Conservation (phyloP, 2,113 vertebrate genomes). For the Colossoma macropomum region DNA sequence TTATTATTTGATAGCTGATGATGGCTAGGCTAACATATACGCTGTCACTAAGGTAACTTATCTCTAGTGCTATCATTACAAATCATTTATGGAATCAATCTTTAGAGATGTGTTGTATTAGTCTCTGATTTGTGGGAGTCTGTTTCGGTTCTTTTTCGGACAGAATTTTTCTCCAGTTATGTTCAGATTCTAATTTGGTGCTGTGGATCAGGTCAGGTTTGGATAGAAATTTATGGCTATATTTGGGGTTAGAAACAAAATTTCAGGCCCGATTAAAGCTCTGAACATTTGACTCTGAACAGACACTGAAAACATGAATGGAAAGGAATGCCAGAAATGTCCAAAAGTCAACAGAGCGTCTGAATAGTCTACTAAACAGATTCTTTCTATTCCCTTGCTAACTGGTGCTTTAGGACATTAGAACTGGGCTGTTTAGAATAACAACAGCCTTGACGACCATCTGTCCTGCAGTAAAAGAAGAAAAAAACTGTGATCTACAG, state of each 20-base stretch:
- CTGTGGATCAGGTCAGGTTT: no score
- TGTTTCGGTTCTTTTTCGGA: no score
- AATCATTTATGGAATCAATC: no score
- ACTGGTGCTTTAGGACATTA: constrained; percentile 64
- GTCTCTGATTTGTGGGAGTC: no score
- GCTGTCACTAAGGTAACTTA: no score
- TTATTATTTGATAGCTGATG: no score
- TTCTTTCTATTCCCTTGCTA: constrained; percentile 65
- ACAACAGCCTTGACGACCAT: constrained; percentile 26
- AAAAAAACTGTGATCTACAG: not conserved
- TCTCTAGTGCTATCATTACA: no score
- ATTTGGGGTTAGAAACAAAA: not conserved
- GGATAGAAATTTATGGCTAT: not conserved
- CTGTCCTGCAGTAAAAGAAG: constrained; percentile 37
- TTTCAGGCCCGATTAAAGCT: no score
- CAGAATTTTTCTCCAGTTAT: no score
- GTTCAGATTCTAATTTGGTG: no score
- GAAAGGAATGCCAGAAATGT: constrained; percentile 65
- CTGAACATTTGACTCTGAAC: constrained; percentile 12
- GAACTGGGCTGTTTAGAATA: constrained; percentile 47
- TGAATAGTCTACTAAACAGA: constrained; percentile 48
- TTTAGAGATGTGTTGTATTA: no score
- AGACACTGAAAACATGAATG: constrained; percentile 62
- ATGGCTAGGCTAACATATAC: no score
- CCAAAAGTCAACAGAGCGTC: constrained; percentile 64